Evolutionary conservation across 2,113 vertebrate species (phyloP).

Genomic region (Cinclus cinclus): DNA sequence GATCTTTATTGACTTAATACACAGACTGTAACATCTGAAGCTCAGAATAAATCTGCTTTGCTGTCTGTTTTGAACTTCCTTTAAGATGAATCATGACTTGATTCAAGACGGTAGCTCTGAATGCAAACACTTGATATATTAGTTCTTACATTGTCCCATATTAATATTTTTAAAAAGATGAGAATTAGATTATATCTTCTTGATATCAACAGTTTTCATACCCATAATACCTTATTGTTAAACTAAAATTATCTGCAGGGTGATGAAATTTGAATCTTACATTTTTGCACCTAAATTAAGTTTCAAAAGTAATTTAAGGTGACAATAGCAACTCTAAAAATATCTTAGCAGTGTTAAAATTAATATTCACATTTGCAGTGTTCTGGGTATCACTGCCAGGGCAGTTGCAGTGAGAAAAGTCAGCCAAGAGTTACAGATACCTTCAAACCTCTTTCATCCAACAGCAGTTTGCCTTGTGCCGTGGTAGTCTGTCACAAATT

Average conservation of each 20-base stretch:
- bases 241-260: background rate
- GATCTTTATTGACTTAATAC: background rate
- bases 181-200: background rate
- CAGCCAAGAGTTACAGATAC: background rate
- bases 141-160: background rate
- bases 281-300: background rate
- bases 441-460: background rate
- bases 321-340: background rate
- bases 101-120: background rate
- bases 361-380: background rate
- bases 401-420: background rate
- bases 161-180: background rate
- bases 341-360: background rate
- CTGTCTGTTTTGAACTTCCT: background rate
- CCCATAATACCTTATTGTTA: background rate
- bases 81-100: background rate
- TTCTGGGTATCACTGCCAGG: background rate
- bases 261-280: background rate
- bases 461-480: background rate
- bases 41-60: background rate
- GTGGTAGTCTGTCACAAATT: background rate
- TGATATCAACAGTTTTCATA: background rate
- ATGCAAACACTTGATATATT: background rate
- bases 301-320: background rate
- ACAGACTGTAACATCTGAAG: background rate